phyloP scores from a whole-genome alignment of 1,140 invertebrate genomes.

The Drosophila saltans region DNA sequence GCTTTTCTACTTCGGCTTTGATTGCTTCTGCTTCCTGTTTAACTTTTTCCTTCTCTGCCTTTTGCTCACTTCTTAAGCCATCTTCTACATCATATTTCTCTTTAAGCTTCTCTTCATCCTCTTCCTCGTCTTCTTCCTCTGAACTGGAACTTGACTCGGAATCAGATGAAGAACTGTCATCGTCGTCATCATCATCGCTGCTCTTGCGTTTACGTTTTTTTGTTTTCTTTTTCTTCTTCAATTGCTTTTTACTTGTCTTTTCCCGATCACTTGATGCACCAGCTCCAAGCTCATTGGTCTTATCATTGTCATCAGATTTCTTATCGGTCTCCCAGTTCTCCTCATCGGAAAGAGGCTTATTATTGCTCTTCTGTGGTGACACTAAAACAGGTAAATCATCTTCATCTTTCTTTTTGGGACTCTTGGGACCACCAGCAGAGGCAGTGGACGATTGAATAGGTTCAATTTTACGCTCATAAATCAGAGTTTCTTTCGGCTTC shows the following conservation, averaged over 20 bases:
- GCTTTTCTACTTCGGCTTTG: conserved; percentile 48
- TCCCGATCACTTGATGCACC: background rate
- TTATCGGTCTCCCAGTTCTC: conserved; percentile 83
- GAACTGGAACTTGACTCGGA: conserved; percentile 69
- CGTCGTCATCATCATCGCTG: conserved; percentile 76
- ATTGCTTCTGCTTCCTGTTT: conserved; percentile 60
- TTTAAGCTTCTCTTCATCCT: conserved; percentile 79
- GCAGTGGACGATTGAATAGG: conserved; percentile 44
- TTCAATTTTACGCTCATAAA: conserved; percentile 54
- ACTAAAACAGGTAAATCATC: conserved; percentile 70
- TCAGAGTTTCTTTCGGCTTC: conserved; percentile 82
- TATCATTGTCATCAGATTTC: conserved; percentile 74
- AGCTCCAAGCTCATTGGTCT: conserved; percentile 37
- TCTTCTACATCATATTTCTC: conserved; percentile 83
- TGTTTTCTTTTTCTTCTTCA: conserved; percentile 67
- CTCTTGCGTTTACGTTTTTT: conserved; percentile 83
- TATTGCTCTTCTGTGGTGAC: conserved; percentile 46
- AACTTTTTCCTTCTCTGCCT: conserved; percentile 55
- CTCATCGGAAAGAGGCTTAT: conserved; percentile 59
- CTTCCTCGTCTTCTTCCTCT: conserved; percentile 67
- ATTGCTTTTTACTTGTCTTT: conserved; percentile 18
- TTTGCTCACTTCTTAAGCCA: conserved; percentile 61
- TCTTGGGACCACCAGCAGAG: conserved; percentile 67
- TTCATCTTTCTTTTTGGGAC: conserved; percentile 48
- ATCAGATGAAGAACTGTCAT: conserved; percentile 77